A percentile compares a stretch with the other conserved stretches of the same genome.
Evolutionary conservation across 2,113 vertebrate species (phyloP).

Genomic region (Numenius arquata): DNA sequence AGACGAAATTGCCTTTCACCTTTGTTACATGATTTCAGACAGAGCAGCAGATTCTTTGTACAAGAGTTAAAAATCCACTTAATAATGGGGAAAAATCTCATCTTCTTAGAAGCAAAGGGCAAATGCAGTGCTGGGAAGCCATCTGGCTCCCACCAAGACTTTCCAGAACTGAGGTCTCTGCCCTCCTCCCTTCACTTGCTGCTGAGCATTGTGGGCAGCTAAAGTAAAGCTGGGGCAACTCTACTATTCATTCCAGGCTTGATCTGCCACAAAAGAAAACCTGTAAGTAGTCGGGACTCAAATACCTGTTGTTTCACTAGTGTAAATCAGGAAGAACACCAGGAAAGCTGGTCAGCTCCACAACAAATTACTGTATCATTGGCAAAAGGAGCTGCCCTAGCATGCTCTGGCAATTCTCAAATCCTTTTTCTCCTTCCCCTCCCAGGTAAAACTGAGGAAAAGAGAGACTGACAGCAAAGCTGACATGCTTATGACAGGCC

Average conservation of each 20-base stretch:
- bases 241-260: background rate
- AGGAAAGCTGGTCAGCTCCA: background rate
- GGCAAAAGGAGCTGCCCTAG: background rate
- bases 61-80: background rate
- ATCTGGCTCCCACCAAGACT: background rate
- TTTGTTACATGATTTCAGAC: background rate
- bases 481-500: background rate
- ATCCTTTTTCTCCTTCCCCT: background rate
- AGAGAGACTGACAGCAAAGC: background rate
- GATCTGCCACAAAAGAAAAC: background rate
- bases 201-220: background rate
- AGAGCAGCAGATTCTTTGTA: background rate
- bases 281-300: background rate
- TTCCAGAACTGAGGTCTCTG: background rate
- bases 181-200: background rate
- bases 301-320: background rate
- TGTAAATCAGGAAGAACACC: background rate
- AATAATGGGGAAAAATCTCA: background rate
- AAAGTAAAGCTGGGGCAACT: background rate
- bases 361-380: background rate
- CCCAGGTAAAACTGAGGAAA: background rate
- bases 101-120: background rate
- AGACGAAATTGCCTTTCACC: background rate
- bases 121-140: background rate
- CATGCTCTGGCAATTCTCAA: background rate